Evolutionary conservation across 2,113 vertebrate species (phyloP), one percentile per base, ranked within the genome.

Genomic region (Dolichotis patagonum): DNA sequence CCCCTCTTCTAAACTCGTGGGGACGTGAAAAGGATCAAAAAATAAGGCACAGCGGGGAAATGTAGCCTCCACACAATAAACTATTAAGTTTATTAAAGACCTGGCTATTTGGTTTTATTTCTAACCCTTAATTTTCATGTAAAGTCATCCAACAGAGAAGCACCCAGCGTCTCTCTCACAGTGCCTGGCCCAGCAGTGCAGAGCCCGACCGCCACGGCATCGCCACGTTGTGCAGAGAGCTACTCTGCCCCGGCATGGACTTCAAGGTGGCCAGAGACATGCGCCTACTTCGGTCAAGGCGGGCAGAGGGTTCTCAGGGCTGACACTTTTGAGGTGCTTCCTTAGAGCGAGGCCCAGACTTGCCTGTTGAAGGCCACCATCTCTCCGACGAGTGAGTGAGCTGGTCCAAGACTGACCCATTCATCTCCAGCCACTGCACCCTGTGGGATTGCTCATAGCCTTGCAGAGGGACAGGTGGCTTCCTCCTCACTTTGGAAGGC

Each of bases 341-440:
- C 91, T 84, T 46, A 58, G 60, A 90, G 63, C 75, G 52, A 17
- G 43, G 35, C 38, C 69, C 69, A 94, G 62, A 84, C n/a, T 43
- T 60, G 78, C 20, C 28, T 11, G 32, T 11, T 88, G 28, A 94
- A 91, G 22, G 11, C 17, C 22, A 58, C 88, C 38, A 32, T 19
- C n/a, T 96, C 88, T 85, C 26, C 63, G 41, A 58, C 28, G 95
- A 78, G 73, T 73, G 2, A 19, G 14, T 88, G 35, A 69, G 43
- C 73, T 91, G 16, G 13, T 96, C 75, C 90, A 91, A 92, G n/a
- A 91, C 90, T 58, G 58, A 85, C 30, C 73, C 52, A 41, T 65
- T 73, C 56, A 84, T 35, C 56, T 49, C 32, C 73, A 16, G 85
- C 41, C 67, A 73, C 5, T 19, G 90, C 69, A 35, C 26, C 30